Percentiles rank a stretch among this genome's conserved stretches.
Evolutionary conservation across 1,140 invertebrate species (phyloP).

Genomic region (Monochamus saltuarius): DNA sequence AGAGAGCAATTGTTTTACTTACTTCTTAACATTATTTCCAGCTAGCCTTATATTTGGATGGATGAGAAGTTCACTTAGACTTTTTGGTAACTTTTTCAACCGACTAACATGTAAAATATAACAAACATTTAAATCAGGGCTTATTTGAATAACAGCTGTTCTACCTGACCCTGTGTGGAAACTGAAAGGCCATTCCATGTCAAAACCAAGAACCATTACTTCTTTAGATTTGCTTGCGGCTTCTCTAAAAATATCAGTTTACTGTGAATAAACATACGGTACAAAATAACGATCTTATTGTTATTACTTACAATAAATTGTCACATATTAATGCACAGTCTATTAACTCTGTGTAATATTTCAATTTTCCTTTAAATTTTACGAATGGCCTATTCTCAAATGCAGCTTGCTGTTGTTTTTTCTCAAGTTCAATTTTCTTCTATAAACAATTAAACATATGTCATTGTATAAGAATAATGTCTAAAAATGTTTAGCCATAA

Average conservation of each 20-base stretch:
- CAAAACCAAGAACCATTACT: conserved; percentile 40
- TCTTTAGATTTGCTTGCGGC: conserved; percentile 25
- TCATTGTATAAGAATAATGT: neutral
- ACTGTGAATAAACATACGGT: conserved; percentile 8
- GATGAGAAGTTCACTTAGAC: conserved; percentile 56
- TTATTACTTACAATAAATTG: conserved; percentile 55
- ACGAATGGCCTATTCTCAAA: conserved; percentile 4
- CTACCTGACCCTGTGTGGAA: conserved; percentile 39
- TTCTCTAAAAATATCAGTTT: conserved; percentile 23
- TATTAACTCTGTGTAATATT: conserved; percentile 30
- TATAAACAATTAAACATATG: conserved; percentile 4
- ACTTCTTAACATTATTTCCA: conserved; percentile 68
- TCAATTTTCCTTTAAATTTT: conserved; percentile 13
- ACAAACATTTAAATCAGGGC: conserved; percentile 53
- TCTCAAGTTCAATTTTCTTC: conserved; percentile 11
- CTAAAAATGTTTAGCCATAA: neutral
- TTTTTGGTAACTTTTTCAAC: conserved; percentile 58
- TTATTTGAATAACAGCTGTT: conserved; percentile 62
- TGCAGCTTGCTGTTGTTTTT: neutral
- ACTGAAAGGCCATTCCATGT: conserved; percentile 47
- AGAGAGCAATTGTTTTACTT: conserved; percentile 30
- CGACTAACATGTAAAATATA: conserved; percentile 61
- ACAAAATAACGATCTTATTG: conserved; percentile 19
- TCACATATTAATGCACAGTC: conserved; percentile 57
- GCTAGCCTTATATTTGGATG: conserved; percentile 62